These are phyloP conservation scores for Crossocerus cetratus DNA, from an alignment of 2,888 invertebrate genomes.

Conservation along the genomic window DNA sequence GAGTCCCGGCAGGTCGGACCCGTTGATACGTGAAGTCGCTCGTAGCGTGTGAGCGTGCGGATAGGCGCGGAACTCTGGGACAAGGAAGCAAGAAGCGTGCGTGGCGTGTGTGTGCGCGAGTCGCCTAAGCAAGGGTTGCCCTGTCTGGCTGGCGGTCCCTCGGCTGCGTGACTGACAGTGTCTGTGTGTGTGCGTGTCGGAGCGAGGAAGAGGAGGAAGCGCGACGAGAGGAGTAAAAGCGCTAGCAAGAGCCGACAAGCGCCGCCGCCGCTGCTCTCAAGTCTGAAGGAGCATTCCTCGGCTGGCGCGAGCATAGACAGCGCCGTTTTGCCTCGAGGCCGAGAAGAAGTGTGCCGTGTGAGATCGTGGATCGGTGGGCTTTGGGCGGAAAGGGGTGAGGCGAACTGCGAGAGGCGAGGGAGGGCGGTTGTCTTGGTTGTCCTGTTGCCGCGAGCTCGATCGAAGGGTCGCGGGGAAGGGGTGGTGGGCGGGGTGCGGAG, in stretches of 20 bases:
- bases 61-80: not conserved
- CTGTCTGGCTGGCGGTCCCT: not conserved
- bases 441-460: constrained; percentile 28
- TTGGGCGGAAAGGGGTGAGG: too few relatives aligned
- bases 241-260: constrained; percentile 12
- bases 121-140: constrained; percentile 24
- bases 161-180: not conserved
- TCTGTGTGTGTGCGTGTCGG: not conserved
- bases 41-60: constrained; percentile 16
- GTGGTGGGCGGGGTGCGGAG: constrained; percentile 41
- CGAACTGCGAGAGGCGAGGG: constrained; percentile 18
- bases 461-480: constrained; percentile 34
- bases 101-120: constrained; percentile 36
- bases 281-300: not conserved
- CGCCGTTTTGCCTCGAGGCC: not conserved
- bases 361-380: constrained; percentile 2
- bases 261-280: not conserved
- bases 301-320: not conserved
- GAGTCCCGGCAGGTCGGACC: not conserved
- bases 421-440: constrained; percentile 39
- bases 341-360: constrained; percentile 43
- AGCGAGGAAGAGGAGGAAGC: constrained; percentile 7
- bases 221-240: constrained; percentile 10
- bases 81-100: too few relatives aligned
- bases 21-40: constrained; percentile 5